These are phyloP conservation scores for Malurus cyaneus DNA, from an alignment of 2,113 vertebrate species.

Conservation along the genomic window DNA sequence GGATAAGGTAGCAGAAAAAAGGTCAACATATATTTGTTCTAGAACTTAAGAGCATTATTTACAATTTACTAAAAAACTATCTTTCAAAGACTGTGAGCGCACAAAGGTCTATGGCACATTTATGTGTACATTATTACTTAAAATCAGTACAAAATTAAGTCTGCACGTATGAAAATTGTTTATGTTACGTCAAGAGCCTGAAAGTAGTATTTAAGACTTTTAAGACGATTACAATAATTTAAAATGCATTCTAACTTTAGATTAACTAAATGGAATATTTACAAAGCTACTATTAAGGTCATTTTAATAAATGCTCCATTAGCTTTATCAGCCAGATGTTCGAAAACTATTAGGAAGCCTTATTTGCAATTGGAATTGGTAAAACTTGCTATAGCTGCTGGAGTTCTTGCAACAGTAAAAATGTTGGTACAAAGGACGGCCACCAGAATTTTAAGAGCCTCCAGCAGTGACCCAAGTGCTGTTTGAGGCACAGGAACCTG, in stretches of 20 bases:
- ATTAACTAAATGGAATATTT: slow-evolving; percentile 50
- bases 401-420: background rate
- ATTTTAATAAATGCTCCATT: slow-evolving; percentile 12
- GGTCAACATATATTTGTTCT: slow-evolving; percentile 55
- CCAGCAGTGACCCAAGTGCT: background rate
- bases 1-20: background rate
- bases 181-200: slow-evolving; percentile 32
- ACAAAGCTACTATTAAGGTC: slow-evolving; percentile 44
- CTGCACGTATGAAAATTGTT: slow-evolving; percentile 46
- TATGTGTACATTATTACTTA: slow-evolving; percentile 60
- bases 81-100: slow-evolving; percentile 58
- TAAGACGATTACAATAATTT: slow-evolving; percentile 61
- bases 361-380: background rate
- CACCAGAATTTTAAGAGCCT: background rate
- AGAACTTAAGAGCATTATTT: slow-evolving; percentile 71
- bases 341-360: background rate
- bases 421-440: background rate
- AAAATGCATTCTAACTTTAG: slow-evolving; percentile 37
- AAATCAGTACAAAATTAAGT: slow-evolving; percentile 69
- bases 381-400: background rate
- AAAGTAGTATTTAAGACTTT: slow-evolving; percentile 54
- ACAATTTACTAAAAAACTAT: slow-evolving; percentile 74
- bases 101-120: slow-evolving; percentile 75
- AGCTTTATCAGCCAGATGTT: background rate
- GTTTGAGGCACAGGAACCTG: background rate